A percentile compares a stretch with the other conserved stretches of the same genome.
These are phyloP conservation scores for Elephas maximus DNA, from an alignment of 2,113 vertebrate genomes.

Conservation along the genomic window DNA sequence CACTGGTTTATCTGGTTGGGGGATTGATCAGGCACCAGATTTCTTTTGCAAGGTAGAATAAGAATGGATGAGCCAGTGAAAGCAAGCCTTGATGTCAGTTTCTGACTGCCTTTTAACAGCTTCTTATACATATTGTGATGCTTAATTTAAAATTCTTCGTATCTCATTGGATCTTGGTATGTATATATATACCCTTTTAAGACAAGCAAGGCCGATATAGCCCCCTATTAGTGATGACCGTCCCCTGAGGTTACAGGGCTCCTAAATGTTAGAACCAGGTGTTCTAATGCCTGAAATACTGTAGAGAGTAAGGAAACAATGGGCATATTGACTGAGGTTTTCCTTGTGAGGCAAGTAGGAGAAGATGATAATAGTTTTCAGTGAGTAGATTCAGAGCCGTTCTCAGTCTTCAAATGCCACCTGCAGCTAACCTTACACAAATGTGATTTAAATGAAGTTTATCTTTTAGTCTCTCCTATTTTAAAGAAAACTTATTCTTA, in stretches of 20 bases:
- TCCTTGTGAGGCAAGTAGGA: background rate
- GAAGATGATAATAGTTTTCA: background rate
- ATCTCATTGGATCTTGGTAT: background rate
- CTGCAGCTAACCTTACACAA: background rate
- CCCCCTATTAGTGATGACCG: background rate
- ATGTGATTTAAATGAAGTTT: background rate
- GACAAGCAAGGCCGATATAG: background rate
- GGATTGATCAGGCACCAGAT: background rate
- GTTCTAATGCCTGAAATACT: background rate
- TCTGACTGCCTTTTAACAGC: background rate
- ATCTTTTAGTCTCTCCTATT: background rate
- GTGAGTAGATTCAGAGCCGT: background rate
- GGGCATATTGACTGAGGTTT: background rate
- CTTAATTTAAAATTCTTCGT: background rate
- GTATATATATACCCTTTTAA: background rate
- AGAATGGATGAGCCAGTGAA: background rate
- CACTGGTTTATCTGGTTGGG: background rate
- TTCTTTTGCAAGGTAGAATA: slow-evolving; percentile 19
- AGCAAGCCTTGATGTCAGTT: background rate
- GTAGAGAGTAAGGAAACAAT: background rate
- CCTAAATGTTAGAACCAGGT: background rate
- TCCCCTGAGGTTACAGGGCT: background rate
- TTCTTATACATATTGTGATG: background rate
- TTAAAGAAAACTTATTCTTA: background rate
- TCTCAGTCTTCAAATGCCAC: background rate